These are phyloP conservation scores for Agrochola lota DNA, from an alignment of 2,888 invertebrate species.

Conservation along the genomic window DNA sequence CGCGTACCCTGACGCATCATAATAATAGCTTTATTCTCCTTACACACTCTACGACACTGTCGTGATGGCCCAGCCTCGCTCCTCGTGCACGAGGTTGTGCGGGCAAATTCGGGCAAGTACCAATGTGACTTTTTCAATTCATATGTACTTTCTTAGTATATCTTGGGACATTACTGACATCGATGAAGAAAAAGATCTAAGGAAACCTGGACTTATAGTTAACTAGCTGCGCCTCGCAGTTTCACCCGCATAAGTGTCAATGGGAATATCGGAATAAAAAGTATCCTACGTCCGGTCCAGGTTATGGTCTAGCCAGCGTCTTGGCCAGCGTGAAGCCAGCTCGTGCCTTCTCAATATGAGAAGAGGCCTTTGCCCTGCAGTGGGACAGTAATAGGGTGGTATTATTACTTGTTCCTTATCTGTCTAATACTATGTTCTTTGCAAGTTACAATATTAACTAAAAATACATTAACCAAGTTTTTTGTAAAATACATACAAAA, in stretches of 20 bases:
- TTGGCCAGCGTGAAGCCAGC: neutral
- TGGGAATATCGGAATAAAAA: too few relatives aligned
- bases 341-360: too few relatives aligned
- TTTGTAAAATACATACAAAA: neutral
- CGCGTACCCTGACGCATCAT: constrained; percentile 72
- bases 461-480: neutral
- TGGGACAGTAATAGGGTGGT: neutral
- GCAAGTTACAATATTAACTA: neutral
- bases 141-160: neutral
- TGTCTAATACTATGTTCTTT: neutral
- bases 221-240: too few relatives aligned
- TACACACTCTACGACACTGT: neutral
- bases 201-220: neutral
- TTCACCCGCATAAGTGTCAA: too few relatives aligned
- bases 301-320: too few relatives aligned
- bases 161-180: neutral
- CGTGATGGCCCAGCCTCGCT: too few relatives aligned
- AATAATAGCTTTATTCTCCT: neutral
- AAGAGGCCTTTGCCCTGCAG: too few relatives aligned
- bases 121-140: neutral
- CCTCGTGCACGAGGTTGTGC: too few relatives aligned
- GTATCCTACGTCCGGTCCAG: too few relatives aligned
- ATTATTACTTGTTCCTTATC: neutral
- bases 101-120: neutral
- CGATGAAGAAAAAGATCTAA: neutral